A percentile compares a stretch with the other conserved stretches of the same genome.
Conservation (phyloP, 2,888 invertebrate genomes). For the Cerceris rybyensis region DNA sequence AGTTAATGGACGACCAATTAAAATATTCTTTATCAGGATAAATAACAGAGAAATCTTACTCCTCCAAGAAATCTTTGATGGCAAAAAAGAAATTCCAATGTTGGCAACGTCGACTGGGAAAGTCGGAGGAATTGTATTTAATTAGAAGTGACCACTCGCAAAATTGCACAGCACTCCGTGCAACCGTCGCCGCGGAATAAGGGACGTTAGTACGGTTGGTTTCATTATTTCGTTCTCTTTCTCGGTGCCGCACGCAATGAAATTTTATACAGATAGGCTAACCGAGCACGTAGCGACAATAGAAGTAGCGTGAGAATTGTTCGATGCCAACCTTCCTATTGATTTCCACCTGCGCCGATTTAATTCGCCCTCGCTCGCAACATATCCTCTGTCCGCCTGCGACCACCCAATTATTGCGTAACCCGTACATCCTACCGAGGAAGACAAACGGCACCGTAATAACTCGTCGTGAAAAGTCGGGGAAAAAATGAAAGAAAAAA, state of each 20-base stretch:
- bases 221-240: constrained; percentile 47
- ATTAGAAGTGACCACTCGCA: constrained; percentile 45
- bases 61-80: no score
- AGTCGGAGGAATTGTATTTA: constrained; percentile 32
- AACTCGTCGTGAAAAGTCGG: constrained; percentile 38
- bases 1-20: no score
- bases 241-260: constrained; percentile 44
- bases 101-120: constrained; percentile 23
- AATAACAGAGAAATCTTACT: no score
- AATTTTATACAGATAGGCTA: constrained; percentile 53
- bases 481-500: neutral
- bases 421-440: constrained; percentile 22
- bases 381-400: constrained; percentile 15
- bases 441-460: constrained; percentile 57
- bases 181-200: constrained; percentile 14
- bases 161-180: constrained; percentile 48
- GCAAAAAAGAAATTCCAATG: no score
- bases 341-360: constrained; percentile 67
- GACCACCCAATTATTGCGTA: constrained; percentile 61
- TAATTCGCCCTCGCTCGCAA: constrained; percentile 44
- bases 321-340: constrained; percentile 59
- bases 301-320: constrained; percentile 59
- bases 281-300: constrained; percentile 52
- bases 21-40: no score
- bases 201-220: constrained; percentile 9